These are phyloP conservation scores for Macheiramphus alcinus DNA, from an alignment of 2,113 vertebrate genomes.

Conservation along the genomic window DNA sequence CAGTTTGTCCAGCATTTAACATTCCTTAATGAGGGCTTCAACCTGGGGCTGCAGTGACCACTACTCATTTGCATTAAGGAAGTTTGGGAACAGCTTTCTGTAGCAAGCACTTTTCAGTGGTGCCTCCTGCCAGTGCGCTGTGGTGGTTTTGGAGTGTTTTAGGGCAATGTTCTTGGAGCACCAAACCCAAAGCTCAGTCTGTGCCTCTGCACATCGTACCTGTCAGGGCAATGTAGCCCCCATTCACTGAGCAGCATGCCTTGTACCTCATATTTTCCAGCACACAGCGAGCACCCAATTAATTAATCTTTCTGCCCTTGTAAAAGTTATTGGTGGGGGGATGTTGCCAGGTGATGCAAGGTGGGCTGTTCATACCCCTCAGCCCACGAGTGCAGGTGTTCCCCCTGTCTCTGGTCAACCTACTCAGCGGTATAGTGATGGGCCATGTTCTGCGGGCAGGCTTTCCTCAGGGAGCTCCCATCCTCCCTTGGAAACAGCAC, in stretches of 20 bases:
- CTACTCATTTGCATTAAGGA: neutral
- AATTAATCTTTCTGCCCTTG: neutral
- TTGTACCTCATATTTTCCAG: neutral
- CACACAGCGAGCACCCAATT: neutral
- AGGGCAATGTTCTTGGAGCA: neutral
- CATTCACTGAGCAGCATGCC: neutral
- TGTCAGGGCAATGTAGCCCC: neutral
- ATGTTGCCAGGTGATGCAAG: neutral
- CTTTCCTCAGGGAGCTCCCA: neutral
- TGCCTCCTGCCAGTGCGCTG: neutral
- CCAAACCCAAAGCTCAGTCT: neutral
- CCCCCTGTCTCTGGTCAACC: neutral
- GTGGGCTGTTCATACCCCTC: neutral
- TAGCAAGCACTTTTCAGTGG: neutral
- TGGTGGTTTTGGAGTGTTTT: neutral
- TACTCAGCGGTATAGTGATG: too few relatives aligned
- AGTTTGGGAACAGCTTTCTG: neutral
- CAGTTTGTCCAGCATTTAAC: neutral
- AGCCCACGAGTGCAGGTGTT: accelerated
- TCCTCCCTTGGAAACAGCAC: neutral
- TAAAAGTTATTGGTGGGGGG: neutral
- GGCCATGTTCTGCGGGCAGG: neutral
- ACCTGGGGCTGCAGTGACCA: neutral
- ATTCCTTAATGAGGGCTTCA: neutral
- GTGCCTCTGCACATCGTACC: neutral